A percentile compares a stretch with the other conserved stretches of the same genome.
Evolutionary conservation across 2,113 vertebrate species (phyloP).

Genomic region (Vidua macroura): DNA sequence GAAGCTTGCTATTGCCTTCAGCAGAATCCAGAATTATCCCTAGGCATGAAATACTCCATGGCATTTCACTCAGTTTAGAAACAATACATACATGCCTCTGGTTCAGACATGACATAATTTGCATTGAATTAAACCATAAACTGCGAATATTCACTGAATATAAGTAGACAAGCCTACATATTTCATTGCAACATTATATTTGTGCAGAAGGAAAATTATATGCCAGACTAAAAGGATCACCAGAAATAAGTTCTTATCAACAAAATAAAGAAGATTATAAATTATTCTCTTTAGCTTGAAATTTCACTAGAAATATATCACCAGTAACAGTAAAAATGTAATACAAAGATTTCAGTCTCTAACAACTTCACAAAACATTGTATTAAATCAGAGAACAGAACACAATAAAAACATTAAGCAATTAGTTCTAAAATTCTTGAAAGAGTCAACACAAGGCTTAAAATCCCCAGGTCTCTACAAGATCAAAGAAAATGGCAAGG

Average conservation of each 20-base stretch:
- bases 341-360: not conserved
- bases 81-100: not conserved
- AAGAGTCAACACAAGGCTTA: conserved; percentile 37
- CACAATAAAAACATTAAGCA: conserved; percentile 61
- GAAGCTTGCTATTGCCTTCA: not conserved
- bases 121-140: not conserved
- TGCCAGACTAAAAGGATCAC: not conserved
- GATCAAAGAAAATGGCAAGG: conserved; percentile 60
- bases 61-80: not conserved
- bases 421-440: conserved; percentile 55
- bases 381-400: conserved; percentile 24
- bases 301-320: not conserved
- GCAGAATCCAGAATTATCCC: not conserved
- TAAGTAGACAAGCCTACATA: not conserved
- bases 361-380: not conserved
- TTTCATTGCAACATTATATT: not conserved
- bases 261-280: not conserved
- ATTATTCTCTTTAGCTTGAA: conserved; percentile 33
- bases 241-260: not conserved
- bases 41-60: not conserved
- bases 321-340: not conserved
- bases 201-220: not conserved
- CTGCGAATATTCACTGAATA: not conserved
- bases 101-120: not conserved
- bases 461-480: conserved; percentile 50